Conservation (phyloP, 2,888 invertebrate genomes). For the Lepidochrysops patricia region DNA sequence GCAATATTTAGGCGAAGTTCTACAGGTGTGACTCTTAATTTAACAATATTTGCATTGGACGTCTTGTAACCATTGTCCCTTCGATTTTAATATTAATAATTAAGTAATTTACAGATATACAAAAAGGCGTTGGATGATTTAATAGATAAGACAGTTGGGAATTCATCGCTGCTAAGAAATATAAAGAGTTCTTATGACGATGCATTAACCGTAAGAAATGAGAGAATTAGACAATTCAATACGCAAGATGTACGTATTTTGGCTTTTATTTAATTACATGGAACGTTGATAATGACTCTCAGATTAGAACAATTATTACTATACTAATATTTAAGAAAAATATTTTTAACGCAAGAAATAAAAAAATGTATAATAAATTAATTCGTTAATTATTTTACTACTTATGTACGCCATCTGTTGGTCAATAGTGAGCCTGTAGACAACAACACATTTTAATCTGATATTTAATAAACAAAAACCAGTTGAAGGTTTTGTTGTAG, state of each 20-base stretch:
- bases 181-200: constrained; percentile 59
- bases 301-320: too few relatives aligned
- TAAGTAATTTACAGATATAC: constrained; percentile 43
- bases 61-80: too few relatives aligned
- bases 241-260: constrained; percentile 53
- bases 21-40: constrained; percentile 35
- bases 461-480: too few relatives aligned
- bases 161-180: constrained; percentile 43
- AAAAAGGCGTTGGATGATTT: constrained; percentile 48
- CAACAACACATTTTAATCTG: too few relatives aligned
- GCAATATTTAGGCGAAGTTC: constrained; percentile 41
- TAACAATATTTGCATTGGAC: too few relatives aligned
- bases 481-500: too few relatives aligned
- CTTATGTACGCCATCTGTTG: background rate
- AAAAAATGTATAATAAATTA: too few relatives aligned
- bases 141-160: constrained; percentile 45
- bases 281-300: background rate
- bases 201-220: constrained; percentile 47
- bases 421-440: too few relatives aligned
- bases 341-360: too few relatives aligned
- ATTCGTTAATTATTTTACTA: too few relatives aligned
- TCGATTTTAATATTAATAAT: background rate
- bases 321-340: too few relatives aligned
- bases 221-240: constrained; percentile 51
- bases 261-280: background rate